These are phyloP conservation scores for Anoura caudifer DNA, from an alignment of 2,113 vertebrate genomes.

Conservation along the genomic window DNA sequence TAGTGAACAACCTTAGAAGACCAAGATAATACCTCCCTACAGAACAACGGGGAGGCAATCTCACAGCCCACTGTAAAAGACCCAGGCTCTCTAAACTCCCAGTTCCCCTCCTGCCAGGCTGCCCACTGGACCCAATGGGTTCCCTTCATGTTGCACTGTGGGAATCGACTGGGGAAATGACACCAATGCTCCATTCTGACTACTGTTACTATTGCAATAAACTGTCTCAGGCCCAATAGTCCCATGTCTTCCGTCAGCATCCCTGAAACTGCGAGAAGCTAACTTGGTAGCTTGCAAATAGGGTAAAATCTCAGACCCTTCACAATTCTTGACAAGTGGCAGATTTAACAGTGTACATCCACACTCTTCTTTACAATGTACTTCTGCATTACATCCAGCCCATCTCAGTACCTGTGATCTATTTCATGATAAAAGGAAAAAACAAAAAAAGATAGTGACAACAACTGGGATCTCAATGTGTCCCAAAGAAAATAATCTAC, in stretches of 20 bases:
- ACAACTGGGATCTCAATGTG: not conserved
- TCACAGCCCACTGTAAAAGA: not conserved
- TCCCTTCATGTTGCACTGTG: not conserved
- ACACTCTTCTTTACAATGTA: not conserved
- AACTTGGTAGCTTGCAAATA: not conserved
- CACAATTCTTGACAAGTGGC: not conserved
- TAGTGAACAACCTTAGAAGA: not conserved
- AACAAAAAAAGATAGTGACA: not conserved
- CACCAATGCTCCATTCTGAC: not conserved
- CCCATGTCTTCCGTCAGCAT: not conserved
- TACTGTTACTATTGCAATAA: not conserved
- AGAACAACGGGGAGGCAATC: not conserved
- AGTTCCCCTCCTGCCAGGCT: not conserved
- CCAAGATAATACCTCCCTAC: not conserved
- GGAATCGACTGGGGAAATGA: not conserved
- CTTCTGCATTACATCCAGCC: not conserved
- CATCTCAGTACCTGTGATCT: not conserved
- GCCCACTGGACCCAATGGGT: not conserved
- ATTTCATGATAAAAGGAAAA: not conserved
- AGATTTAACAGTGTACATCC: not conserved
- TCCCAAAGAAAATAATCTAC: slow-evolving; percentile 14
- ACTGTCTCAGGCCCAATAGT: not conserved
- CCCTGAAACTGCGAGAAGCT: not conserved
- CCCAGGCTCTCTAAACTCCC: not conserved
- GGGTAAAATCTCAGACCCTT: not conserved